phyloP scores from a whole-genome alignment of 2,797 vertebrate genomes.

The Bryconaethiops microstoma region DNA sequence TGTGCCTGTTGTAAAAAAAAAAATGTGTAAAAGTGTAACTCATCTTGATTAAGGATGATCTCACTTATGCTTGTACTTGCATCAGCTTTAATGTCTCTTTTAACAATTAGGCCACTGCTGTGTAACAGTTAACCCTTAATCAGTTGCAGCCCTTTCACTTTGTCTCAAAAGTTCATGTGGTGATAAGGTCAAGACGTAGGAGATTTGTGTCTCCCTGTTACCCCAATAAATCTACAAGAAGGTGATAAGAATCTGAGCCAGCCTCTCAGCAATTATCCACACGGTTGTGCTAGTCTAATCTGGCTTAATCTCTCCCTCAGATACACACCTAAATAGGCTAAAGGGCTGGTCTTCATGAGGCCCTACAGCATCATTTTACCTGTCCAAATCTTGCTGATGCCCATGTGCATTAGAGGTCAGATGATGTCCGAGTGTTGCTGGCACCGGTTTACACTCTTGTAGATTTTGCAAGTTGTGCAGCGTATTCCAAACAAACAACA shows the following conservation, averaged over 20 bases:
- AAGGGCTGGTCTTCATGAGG: not conserved
- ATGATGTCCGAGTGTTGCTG: not conserved
- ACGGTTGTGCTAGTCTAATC: constrained; percentile 16
- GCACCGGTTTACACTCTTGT: not conserved
- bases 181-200: constrained; percentile 30
- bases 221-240: constrained; percentile 2
- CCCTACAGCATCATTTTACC: not conserved
- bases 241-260: constrained; percentile 39
- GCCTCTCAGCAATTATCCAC: constrained; percentile 26
- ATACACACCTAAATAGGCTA: not conserved
- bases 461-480: constrained; percentile 20
- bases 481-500: constrained; percentile 7
- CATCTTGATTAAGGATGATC: not conserved
- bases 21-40: not conserved
- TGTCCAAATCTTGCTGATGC: not conserved
- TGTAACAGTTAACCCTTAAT: constrained; percentile 20
- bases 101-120: not conserved
- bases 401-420: too few relatives aligned
- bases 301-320: constrained; percentile 11
- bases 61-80: not conserved
- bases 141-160: not conserved
- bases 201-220: constrained; percentile 21
- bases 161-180: constrained; percentile 17
- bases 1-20: not conserved
- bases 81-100: constrained; percentile 9